Evolutionary conservation across 2,113 vertebrate species (phyloP).

Genomic region (Antechinus stuartii): DNA sequence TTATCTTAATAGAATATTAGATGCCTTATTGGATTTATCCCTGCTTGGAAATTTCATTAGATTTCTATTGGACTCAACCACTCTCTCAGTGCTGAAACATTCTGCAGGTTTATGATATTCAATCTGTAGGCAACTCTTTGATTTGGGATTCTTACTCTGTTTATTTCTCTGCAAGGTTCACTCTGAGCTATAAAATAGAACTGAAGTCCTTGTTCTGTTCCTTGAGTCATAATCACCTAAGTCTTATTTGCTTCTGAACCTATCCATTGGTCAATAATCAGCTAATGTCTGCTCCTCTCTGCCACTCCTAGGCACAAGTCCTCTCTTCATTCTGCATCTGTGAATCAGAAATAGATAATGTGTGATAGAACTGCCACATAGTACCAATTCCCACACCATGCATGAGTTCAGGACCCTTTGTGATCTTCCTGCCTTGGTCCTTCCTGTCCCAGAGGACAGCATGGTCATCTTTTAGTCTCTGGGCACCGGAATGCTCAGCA

Average conservation of each 20-base stretch:
- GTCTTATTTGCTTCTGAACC: background rate
- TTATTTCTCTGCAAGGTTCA: too few species aligned
- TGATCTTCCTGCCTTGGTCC: background rate
- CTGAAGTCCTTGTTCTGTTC: background rate
- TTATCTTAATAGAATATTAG: too few species aligned
- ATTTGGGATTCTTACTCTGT: too few species aligned
- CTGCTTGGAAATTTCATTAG: too few species aligned
- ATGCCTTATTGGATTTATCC: too few species aligned
- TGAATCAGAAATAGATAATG: background rate
- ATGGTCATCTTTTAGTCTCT: background rate
- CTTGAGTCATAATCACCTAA: background rate
- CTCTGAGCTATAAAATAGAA: too few species aligned
- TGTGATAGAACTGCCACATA: background rate
- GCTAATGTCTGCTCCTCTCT: background rate
- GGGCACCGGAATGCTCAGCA: background rate
- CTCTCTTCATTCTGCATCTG: background rate
- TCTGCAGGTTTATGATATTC: too few species aligned
- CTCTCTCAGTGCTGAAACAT: too few species aligned
- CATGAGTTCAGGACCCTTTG: background rate
- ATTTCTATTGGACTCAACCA: too few species aligned
- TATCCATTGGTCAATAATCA: background rate
- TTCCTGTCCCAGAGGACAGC: background rate
- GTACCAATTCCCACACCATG: background rate
- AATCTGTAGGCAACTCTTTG: too few species aligned
- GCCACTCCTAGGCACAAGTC: background rate